phyloP scores from a whole-genome alignment of 2,888 invertebrate species.

The Drosophila prolongata region DNA sequence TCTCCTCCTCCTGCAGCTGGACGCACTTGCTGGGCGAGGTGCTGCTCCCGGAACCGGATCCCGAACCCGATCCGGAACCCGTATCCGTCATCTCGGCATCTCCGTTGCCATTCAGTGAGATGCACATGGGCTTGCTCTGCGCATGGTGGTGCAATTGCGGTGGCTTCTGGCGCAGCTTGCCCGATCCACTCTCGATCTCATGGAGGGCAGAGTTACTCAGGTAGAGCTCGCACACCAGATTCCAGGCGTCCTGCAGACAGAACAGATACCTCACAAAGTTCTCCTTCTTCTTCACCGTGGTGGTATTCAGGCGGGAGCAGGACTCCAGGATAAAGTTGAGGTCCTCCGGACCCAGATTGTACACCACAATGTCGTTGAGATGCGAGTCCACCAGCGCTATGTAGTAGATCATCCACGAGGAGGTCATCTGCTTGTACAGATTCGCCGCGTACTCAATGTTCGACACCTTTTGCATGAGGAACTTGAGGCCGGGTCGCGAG shows the following conservation, averaged over 20 bases:
- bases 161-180: conserved; percentile 45
- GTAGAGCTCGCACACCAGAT: conserved; percentile 87
- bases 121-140: conserved; percentile 71
- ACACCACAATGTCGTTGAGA: conserved; percentile 89
- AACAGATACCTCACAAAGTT: conserved; percentile 87
- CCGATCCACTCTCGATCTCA: conserved; percentile 81
- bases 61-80: conserved; percentile 19
- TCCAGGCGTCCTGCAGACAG: conserved; percentile 87
- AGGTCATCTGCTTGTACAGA: conserved; percentile 96
- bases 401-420: conserved; percentile 95
- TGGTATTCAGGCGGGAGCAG: conserved; percentile 86
- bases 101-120: conserved; percentile 68
- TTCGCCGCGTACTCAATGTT: conserved; percentile 94
- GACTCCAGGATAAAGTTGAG: conserved; percentile 88
- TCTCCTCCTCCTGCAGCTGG: conserved; percentile 80
- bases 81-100: conserved; percentile 31
- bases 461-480: conserved; percentile 96
- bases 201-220: conserved; percentile 84
- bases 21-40: conserved; percentile 78
- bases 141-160: conserved; percentile 37
- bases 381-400: conserved; percentile 94
- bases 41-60: conserved; percentile 30
- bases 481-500: conserved; percentile 95
- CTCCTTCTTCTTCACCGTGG: conserved; percentile 85
- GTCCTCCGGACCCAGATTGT: conserved; percentile 87